Evolutionary conservation across 2,888 invertebrate genomes (phyloP).

Genomic region (Polydrusus cervinus): DNA sequence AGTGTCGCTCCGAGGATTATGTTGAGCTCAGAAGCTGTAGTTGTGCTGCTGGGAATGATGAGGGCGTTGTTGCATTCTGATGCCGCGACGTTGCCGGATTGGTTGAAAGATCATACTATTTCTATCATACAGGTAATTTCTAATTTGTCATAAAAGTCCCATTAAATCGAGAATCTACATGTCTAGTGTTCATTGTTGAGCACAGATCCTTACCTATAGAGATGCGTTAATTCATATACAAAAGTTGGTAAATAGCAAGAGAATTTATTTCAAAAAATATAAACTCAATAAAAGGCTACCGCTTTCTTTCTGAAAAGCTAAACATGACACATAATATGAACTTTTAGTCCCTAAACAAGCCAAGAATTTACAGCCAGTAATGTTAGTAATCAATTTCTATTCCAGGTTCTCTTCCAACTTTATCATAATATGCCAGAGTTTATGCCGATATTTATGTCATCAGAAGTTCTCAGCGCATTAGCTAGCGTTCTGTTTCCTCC

Average conservation of each 20-base stretch:
- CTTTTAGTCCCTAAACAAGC: too few species aligned
- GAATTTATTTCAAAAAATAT: too few species aligned
- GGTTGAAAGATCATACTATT: constrained; percentile 86
- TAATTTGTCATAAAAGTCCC: background rate
- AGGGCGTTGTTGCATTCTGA: constrained; percentile 82
- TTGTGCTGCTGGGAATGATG: constrained; percentile 89
- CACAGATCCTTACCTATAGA: too few species aligned
- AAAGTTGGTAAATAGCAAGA: too few species aligned
- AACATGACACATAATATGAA: too few species aligned
- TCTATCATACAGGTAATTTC: constrained; percentile 81
- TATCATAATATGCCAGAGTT: constrained; percentile 97
- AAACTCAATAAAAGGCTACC: too few species aligned
- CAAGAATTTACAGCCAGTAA: too few species aligned
- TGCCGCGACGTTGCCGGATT: constrained; percentile 75
- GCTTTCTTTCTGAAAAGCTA: too few species aligned
- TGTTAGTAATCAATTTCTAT: background rate
- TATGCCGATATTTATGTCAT: constrained; percentile 92
- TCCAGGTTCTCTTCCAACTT: constrained; percentile 91
- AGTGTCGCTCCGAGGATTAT: constrained; percentile 81
- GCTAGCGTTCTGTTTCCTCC: constrained; percentile 89
- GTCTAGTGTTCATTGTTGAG: too few species aligned
- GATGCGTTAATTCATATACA: too few species aligned
- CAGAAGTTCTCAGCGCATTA: constrained; percentile 90
- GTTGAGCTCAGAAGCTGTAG: constrained; percentile 93
- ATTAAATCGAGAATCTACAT: too few species aligned